Evolutionary conservation across 1,140 invertebrate genomes (phyloP).

Genomic region (Sweltsa coloradensis): DNA sequence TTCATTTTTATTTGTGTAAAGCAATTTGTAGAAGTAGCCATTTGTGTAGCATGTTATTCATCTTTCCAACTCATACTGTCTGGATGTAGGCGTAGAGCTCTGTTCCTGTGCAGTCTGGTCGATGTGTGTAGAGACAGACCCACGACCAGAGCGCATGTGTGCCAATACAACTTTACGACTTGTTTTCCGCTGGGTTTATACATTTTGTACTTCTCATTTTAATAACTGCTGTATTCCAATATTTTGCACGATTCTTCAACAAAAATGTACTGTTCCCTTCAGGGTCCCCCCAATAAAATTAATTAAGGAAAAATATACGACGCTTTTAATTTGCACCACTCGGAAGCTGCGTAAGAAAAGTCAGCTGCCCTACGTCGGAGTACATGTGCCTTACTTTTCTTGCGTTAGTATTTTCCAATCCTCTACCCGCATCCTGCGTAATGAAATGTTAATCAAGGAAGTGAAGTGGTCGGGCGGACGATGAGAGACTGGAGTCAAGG

Average conservation of each 20-base stretch:
- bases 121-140: neutral
- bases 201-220: constrained; percentile 15
- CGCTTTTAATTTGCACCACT: no score
- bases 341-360: no score
- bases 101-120: neutral
- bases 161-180: constrained; percentile 11
- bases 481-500: no score
- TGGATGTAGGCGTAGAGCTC: constrained; percentile 2
- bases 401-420: no score
- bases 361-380: no score
- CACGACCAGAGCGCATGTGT: constrained; percentile 7
- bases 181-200: constrained; percentile 13
- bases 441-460: no score
- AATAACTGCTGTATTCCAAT: constrained; percentile 13
- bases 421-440: no score
- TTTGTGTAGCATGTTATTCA: neutral
- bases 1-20: constrained; percentile 9
- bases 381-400: no score
- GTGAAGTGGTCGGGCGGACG: no score
- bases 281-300: constrained; percentile 14
- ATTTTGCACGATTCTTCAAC: constrained; percentile 10
- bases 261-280: constrained; percentile 12
- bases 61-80: neutral
- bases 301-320: constrained; percentile 8
- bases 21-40: constrained; percentile 7